Conservation (phyloP, 2,797 vertebrate genomes). For the Paedocypris micromegethes region DNA sequence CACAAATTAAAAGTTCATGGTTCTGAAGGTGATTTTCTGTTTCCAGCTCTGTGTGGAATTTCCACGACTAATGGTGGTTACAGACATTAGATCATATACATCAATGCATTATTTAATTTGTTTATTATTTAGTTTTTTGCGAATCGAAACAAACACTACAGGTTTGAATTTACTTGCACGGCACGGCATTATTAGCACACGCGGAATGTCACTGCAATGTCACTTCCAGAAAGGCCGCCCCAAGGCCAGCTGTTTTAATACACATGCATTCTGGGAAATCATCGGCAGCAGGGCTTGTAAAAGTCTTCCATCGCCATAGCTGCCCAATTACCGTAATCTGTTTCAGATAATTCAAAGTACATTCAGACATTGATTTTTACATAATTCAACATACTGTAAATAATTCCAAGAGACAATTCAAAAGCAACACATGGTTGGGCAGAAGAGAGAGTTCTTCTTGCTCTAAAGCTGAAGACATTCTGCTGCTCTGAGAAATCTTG, state of each 20-base stretch:
- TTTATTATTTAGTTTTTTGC: not conserved
- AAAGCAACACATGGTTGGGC: too few species aligned
- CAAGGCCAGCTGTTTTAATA: conserved; percentile 41
- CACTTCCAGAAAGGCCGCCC: conserved; percentile 40
- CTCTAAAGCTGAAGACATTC: not conserved
- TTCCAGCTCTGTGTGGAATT: too few species aligned
- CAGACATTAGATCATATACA: too few species aligned
- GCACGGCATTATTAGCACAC: conserved; percentile 32
- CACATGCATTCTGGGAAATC: conserved; percentile 27
- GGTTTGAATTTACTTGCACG: conserved; percentile 6
- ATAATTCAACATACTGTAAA: too few species aligned
- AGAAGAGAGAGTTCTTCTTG: too few species aligned
- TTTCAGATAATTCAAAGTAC: too few species aligned
- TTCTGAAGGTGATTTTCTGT: too few species aligned
- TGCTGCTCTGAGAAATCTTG: conserved; percentile 18
- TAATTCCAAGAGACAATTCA: too few species aligned
- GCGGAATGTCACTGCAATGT: conserved; percentile 43
- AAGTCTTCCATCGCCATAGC: conserved; percentile 2
- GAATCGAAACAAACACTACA: not conserved
- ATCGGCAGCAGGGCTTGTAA: conserved; percentile 20
- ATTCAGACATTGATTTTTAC: too few species aligned
- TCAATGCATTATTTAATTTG: not conserved
- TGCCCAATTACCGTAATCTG: not conserved
- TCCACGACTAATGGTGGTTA: too few species aligned
- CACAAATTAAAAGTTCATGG: too few species aligned